These are phyloP conservation scores for Leptopilina myrica DNA, from an alignment of 2,888 invertebrate genomes.

Conservation along the genomic window DNA sequence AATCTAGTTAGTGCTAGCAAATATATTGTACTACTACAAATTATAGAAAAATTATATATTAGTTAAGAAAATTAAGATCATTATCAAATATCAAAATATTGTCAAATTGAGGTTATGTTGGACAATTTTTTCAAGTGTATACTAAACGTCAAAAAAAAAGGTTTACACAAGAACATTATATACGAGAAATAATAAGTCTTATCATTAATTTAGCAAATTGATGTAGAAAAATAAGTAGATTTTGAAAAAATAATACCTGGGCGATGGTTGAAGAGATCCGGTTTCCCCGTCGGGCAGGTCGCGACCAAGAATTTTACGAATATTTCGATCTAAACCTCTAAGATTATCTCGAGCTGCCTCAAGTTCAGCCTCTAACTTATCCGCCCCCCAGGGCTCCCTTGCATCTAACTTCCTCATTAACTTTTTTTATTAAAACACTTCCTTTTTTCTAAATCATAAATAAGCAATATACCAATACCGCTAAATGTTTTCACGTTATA, in stretches of 20 bases:
- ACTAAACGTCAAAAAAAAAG: not conserved
- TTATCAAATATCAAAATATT: not conserved
- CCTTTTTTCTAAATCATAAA: slow-evolving; percentile 16
- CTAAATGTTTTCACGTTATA: slow-evolving; percentile 47
- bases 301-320: slow-evolving; percentile 74
- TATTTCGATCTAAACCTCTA: slow-evolving; percentile 72
- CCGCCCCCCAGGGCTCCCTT: slow-evolving; percentile 71
- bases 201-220: not conserved
- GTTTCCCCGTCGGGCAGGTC: slow-evolving; percentile 74
- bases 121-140: not conserved
- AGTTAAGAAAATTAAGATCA: not conserved
- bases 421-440: slow-evolving; percentile 37
- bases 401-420: slow-evolving; percentile 70
- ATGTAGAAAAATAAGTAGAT: not conserved
- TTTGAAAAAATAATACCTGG: slow-evolving; percentile 58
- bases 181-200: not conserved
- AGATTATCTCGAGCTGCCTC: slow-evolving; percentile 74
- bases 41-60: not conserved
- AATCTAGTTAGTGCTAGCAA: no score
- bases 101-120: slow-evolving; percentile 53
- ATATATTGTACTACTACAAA: not conserved
- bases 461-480: slow-evolving; percentile 23
- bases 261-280: slow-evolving; percentile 64
- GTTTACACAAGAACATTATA: not conserved
- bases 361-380: slow-evolving; percentile 72